Evolutionary conservation across 2,888 invertebrate genomes (phyloP).

Genomic region (Zygaena filipendulae): DNA sequence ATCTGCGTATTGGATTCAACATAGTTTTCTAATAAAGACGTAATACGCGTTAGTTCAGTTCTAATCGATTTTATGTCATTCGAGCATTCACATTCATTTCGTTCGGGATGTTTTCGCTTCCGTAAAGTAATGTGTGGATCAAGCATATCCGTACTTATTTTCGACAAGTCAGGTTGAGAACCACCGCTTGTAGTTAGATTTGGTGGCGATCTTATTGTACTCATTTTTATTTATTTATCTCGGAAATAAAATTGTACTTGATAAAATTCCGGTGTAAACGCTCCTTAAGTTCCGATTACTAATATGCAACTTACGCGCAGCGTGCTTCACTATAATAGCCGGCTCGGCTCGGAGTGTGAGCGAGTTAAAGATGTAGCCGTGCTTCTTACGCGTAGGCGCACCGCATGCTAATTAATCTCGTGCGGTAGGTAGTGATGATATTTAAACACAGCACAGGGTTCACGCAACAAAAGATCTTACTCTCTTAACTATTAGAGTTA

Average conservation of each 20-base stretch:
- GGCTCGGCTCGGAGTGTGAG: constrained; percentile 8
- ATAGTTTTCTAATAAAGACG: constrained; percentile 10
- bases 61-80: constrained; percentile 8
- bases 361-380: constrained; percentile 10
- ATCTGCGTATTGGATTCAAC: constrained; percentile 6
- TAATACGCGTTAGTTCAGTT: constrained; percentile 5
- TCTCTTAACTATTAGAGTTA: no score
- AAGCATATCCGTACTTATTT: not conserved
- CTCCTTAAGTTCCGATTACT: constrained; percentile 5
- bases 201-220: constrained; percentile 3
- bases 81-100: constrained; percentile 7
- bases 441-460: no score
- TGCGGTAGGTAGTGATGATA: constrained; percentile 5
- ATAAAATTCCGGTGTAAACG: constrained; percentile 4
- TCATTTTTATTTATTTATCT: constrained; percentile 5
- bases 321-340: no score
- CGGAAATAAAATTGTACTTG: constrained; percentile 1
- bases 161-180: constrained; percentile 11
- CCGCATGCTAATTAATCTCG: no score
- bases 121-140: constrained; percentile 8
- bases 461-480: no score
- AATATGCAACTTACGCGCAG: no score
- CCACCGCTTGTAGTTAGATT: constrained; percentile 8
- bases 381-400: constrained; percentile 6
- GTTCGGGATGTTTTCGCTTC: constrained; percentile 10